A percentile compares a stretch with the other conserved stretches of the same genome.
These are phyloP conservation scores for Myanophis thanlyinensis DNA, from an alignment of 2,113 vertebrate species.

Conservation along the genomic window DNA sequence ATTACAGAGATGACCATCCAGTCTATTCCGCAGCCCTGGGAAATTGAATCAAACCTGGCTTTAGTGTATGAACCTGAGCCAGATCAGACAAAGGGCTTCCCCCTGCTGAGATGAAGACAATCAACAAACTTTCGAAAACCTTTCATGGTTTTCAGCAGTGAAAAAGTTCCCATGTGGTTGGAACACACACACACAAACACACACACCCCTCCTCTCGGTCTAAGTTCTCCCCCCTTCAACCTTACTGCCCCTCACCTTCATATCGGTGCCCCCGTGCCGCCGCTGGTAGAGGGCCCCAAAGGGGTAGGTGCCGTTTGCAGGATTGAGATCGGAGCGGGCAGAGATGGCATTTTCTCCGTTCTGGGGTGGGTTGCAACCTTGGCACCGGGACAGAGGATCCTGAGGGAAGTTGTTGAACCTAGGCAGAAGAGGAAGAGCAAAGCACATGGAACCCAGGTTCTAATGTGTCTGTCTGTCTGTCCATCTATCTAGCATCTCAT, in stretches of 20 bases:
- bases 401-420: slow-evolving; percentile 90
- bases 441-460: neutral
- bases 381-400: slow-evolving; percentile 84
- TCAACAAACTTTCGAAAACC: neutral
- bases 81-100: neutral
- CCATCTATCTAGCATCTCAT: too few relatives aligned
- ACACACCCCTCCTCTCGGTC: too few relatives aligned
- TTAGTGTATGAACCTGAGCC: neutral
- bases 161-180: neutral
- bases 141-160: too few relatives aligned
- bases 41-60: neutral
- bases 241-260: slow-evolving; percentile 76
- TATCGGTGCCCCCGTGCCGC: slow-evolving; percentile 87
- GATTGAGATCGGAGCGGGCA: slow-evolving; percentile 90
- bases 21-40: neutral
- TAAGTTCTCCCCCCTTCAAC: too few relatives aligned
- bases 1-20: neutral
- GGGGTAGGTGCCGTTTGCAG: slow-evolving; percentile 88
- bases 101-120: neutral
- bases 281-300: slow-evolving; percentile 88
- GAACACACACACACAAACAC: too few relatives aligned
- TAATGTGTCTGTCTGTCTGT: neutral
- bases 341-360: slow-evolving; percentile 91
- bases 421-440: rapidly evolving
- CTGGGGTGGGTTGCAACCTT: slow-evolving; percentile 73